Conservation (phyloP, 1,140 invertebrate genomes). For the Papilio polytes region DNA sequence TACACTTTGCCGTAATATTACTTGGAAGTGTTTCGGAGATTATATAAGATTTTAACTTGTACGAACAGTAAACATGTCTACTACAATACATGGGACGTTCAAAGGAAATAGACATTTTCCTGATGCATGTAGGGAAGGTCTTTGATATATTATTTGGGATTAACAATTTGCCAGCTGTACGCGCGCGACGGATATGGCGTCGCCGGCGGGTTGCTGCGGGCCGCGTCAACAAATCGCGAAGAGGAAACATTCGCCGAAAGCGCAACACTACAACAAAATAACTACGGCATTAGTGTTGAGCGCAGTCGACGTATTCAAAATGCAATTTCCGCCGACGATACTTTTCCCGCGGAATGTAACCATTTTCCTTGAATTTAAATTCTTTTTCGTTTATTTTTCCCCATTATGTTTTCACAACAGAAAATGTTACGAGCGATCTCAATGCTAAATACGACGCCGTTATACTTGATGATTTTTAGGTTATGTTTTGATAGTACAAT, state of each 20-base stretch:
- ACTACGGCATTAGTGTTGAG: conserved; percentile 40
- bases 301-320: conserved; percentile 41
- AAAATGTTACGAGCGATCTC: conserved; percentile 31
- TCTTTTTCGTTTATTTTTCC: conserved; percentile 37
- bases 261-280: conserved; percentile 40
- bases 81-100: background rate
- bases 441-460: conserved; percentile 22
- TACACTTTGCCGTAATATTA: background rate
- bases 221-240: conserved; percentile 33
- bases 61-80: background rate
- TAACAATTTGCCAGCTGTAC: conserved; percentile 29
- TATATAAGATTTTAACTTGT: background rate
- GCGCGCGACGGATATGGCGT: background rate
- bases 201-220: background rate
- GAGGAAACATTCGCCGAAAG: conserved; percentile 27
- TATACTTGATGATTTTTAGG: conserved; percentile 23
- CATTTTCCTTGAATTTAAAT: conserved; percentile 39
- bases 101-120: background rate
- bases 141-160: conserved; percentile 28
- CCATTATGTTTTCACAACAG: conserved; percentile 33
- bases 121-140: background rate
- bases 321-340: conserved; percentile 38
- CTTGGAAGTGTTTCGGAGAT: background rate
- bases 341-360: conserved; percentile 31
- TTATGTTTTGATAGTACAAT: background rate